Evolutionary conservation across 1,140 invertebrate genomes (phyloP).

Genomic region (Magallana ariakensis): DNA sequence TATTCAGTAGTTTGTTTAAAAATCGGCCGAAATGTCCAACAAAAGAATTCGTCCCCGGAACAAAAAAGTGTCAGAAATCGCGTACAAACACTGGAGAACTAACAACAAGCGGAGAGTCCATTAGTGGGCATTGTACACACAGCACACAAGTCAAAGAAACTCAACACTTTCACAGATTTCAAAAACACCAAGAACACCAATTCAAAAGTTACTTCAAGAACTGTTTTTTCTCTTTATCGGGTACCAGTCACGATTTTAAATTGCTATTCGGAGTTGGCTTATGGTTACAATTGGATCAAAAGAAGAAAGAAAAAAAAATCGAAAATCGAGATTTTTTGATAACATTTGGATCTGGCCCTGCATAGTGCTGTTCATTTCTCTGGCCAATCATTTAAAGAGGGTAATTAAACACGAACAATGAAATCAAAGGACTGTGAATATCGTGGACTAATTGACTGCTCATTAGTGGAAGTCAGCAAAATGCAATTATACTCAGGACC

Average conservation of each 20-base stretch:
- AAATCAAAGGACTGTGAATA: background rate
- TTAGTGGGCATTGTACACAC: too few relatives aligned
- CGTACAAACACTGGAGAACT: background rate
- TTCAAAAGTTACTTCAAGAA: too few relatives aligned
- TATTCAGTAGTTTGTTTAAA: background rate
- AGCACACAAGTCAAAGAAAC: too few relatives aligned
- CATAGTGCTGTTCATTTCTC: too few relatives aligned
- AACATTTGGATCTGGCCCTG: background rate
- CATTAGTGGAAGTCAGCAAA: too few relatives aligned
- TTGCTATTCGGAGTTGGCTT: too few relatives aligned
- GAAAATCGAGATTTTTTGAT: background rate
- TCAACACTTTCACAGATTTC: too few relatives aligned
- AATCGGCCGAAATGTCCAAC: background rate
- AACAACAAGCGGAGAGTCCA: too few relatives aligned
- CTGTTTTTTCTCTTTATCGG: too few relatives aligned
- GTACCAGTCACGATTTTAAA: too few relatives aligned
- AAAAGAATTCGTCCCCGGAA: background rate
- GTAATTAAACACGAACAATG: conserved; percentile 9
- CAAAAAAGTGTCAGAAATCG: conserved; percentile 19
- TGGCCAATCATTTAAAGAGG: background rate
- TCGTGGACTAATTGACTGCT: background rate
- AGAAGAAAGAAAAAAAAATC: background rate
- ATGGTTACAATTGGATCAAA: background rate
- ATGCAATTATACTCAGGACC: too few relatives aligned
- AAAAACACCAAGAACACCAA: too few relatives aligned